phyloP scores from a whole-genome alignment of 2,888 invertebrate genomes.

The Pachydiplax longipennis region DNA sequence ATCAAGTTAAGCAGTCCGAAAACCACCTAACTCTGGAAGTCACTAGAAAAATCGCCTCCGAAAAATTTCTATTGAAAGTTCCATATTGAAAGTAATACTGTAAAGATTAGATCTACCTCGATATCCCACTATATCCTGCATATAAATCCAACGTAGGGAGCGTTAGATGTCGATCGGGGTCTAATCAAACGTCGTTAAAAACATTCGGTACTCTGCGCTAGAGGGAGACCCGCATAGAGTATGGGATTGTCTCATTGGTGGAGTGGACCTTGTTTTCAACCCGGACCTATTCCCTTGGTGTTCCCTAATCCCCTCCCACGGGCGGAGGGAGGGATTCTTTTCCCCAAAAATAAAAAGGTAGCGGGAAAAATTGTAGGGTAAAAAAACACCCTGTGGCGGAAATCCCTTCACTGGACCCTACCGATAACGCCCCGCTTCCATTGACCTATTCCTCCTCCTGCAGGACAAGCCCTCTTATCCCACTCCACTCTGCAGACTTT shows the following conservation, averaged over 20 bases:
- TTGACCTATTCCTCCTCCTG: conserved; percentile 18
- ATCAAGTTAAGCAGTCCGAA: too few relatives aligned
- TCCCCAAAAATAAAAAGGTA: background rate
- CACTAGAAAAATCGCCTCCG: too few relatives aligned
- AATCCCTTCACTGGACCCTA: conserved; percentile 40
- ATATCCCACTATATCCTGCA: too few relatives aligned
- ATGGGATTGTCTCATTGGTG: conserved; percentile 33
- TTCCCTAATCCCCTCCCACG: conserved; percentile 6
- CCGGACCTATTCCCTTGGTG: conserved; percentile 27
- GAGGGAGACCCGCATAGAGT: background rate
- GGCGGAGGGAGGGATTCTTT: background rate
- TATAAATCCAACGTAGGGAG: too few relatives aligned
- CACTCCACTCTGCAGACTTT: background rate
- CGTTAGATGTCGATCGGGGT: background rate
- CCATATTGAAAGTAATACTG: too few relatives aligned
- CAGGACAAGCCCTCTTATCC: background rate
- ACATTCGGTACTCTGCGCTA: background rate
- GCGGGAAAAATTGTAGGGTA: conserved; percentile 31
- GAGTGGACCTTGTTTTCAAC: conserved; percentile 24
- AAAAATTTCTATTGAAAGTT: too few relatives aligned
- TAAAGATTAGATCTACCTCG: too few relatives aligned
- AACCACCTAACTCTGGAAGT: too few relatives aligned
- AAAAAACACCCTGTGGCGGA: conserved; percentile 31
- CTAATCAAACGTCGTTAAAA: conserved; percentile 16
- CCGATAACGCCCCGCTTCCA: conserved; percentile 38